Conservation (phyloP, 2,888 invertebrate genomes). For the Lepidochrysops patricia region DNA sequence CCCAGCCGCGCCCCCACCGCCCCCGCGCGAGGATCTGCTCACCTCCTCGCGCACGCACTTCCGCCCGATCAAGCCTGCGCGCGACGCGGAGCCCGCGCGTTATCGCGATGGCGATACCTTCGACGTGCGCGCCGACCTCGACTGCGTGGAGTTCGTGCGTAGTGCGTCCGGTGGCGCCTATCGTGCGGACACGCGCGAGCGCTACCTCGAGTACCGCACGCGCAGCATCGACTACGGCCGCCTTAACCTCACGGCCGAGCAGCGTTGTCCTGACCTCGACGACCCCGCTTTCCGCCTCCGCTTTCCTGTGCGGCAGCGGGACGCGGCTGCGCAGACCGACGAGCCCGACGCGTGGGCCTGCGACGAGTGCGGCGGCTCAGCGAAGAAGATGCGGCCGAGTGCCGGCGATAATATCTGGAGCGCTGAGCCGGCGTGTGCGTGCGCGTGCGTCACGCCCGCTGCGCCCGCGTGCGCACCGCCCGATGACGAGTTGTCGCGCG, state of each 20-base stretch:
- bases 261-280: slow-evolving; percentile 50
- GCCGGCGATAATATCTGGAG: slow-evolving; percentile 42
- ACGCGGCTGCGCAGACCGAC: slow-evolving; percentile 53
- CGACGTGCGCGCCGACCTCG: slow-evolving; percentile 77
- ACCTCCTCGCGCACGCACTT: slow-evolving; percentile 88
- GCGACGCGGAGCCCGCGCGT: slow-evolving; percentile 47
- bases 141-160: slow-evolving; percentile 77
- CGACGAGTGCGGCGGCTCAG: slow-evolving; percentile 51
- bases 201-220: slow-evolving; percentile 70
- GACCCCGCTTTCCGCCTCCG: slow-evolving; percentile 76
- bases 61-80: slow-evolving; percentile 87
- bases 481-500: slow-evolving; percentile 68
- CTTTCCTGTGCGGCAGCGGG: slow-evolving; percentile 72
- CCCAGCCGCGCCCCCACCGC: slow-evolving; percentile 44
- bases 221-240: slow-evolving; percentile 56
- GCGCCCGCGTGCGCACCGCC: slow-evolving; percentile 23
- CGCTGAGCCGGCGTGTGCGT: slow-evolving; percentile 45
- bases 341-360: slow-evolving; percentile 37
- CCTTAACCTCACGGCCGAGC: slow-evolving; percentile 47
- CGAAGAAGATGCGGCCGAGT: slow-evolving; percentile 56
- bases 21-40: slow-evolving; percentile 81
- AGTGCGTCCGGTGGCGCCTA: slow-evolving; percentile 78
- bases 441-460: slow-evolving; percentile 22
- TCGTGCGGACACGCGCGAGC: slow-evolving; percentile 65
- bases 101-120: slow-evolving; percentile 84